These are phyloP conservation scores for Leptoclinus maculatus DNA, from an alignment of 2,797 vertebrate species.

Conservation along the genomic window DNA sequence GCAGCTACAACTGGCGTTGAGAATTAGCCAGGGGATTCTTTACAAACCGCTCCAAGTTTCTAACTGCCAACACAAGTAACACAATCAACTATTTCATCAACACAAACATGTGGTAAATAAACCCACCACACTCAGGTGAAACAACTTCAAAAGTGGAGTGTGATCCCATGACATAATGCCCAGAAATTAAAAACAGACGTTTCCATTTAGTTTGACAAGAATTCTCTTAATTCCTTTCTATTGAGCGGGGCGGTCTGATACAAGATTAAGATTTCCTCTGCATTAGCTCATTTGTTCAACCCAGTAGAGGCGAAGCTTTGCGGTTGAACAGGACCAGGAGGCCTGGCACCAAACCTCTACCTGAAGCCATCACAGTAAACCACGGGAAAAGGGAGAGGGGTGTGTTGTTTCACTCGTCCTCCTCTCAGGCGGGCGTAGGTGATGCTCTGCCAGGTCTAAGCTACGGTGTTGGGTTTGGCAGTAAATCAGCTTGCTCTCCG, in stretches of 20 bases:
- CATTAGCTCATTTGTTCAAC: slow-evolving; percentile 62
- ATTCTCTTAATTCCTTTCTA: slow-evolving; percentile 60
- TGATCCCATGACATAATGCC: slow-evolving; percentile 66
- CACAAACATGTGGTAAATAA: slow-evolving; percentile 61
- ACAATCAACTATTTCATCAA: slow-evolving; percentile 57
- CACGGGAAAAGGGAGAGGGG: slow-evolving; percentile 32
- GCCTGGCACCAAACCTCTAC: slow-evolving; percentile 44
- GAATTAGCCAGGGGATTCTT: slow-evolving; percentile 82
- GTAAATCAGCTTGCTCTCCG: slow-evolving; percentile 76
- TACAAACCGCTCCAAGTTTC: slow-evolving; percentile 81
- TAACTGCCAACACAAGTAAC: slow-evolving; percentile 75
- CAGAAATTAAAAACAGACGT: slow-evolving; percentile 70
- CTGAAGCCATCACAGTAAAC: slow-evolving; percentile 51
- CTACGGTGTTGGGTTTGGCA: slow-evolving; percentile 71
- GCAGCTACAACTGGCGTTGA: slow-evolving; percentile 80
- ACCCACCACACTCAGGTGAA: slow-evolving; percentile 55
- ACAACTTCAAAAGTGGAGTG: slow-evolving; percentile 58
- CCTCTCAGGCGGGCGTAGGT: slow-evolving; percentile 49
- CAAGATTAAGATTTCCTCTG: slow-evolving; percentile 62
- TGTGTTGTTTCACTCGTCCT: slow-evolving; percentile 45
- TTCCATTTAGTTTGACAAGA: slow-evolving; percentile 63
- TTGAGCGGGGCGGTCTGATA: slow-evolving; percentile 49
- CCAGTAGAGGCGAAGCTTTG: slow-evolving; percentile 47
- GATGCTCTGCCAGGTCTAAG: slow-evolving; percentile 69
- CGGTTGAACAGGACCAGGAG: slow-evolving; percentile 27